phyloP scores from a whole-genome alignment of 2,113 vertebrate species.

The Seriola aureovittata region DNA sequence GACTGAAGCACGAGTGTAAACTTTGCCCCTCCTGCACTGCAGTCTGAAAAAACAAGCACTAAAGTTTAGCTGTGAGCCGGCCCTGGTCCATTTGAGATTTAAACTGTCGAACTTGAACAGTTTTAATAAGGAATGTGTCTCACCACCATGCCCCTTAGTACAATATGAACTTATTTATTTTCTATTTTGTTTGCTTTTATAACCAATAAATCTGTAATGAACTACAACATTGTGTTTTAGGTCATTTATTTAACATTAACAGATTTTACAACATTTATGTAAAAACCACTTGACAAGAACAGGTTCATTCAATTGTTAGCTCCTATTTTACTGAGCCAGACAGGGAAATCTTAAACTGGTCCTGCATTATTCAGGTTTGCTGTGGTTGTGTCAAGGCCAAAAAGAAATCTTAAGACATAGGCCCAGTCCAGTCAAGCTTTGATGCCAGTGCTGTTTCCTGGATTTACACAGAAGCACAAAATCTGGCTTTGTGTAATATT shows the following conservation, averaged over 20 bases:
- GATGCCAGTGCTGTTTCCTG: not conserved
- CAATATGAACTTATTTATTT: slow-evolving; percentile 84
- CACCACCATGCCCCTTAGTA: slow-evolving; percentile 60
- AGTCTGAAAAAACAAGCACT: slow-evolving; percentile 48
- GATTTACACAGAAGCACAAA: slow-evolving; percentile 6
- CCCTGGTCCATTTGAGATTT: slow-evolving; percentile 37
- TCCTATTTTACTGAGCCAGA: not conserved
- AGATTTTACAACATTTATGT: slow-evolving; percentile 22
- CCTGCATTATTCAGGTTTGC: slow-evolving; percentile 24
- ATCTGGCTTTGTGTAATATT: not conserved
- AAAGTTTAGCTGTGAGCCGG: slow-evolving; percentile 43
- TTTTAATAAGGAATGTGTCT: slow-evolving; percentile 62
- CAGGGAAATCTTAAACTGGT: slow-evolving; percentile 26
- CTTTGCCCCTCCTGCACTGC: slow-evolving; percentile 25
- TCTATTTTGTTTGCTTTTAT: slow-evolving; percentile 83
- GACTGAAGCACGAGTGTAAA: slow-evolving; percentile 30
- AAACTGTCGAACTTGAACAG: slow-evolving; percentile 32
- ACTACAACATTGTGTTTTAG: slow-evolving; percentile 38
- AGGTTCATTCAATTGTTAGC: slow-evolving; percentile 20
- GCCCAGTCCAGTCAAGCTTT: slow-evolving; percentile 7
- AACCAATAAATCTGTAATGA: slow-evolving; percentile 86
- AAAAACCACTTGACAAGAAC: slow-evolving; percentile 34
- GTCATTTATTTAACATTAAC: slow-evolving; percentile 40
- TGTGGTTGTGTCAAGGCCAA: not conserved
- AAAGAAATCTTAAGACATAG: too few relatives aligned